Evolutionary conservation across 2,797 vertebrate genomes (phyloP).

Genomic region (Orestias chungarensis): DNA sequence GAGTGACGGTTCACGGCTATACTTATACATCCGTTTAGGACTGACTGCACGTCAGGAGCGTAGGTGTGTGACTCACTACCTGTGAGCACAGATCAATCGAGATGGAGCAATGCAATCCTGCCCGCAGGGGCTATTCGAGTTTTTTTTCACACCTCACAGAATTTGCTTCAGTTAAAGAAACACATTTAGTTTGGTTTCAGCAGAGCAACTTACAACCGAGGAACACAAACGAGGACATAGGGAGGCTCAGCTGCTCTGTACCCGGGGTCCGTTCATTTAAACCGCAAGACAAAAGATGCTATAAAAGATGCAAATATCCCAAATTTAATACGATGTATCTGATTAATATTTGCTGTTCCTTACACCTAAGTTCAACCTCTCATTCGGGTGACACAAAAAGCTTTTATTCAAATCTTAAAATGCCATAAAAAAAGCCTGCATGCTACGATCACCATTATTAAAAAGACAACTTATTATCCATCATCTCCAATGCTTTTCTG

Average conservation of each 20-base stretch:
- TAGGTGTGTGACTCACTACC: slow-evolving; percentile 36
- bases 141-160: slow-evolving; percentile 5
- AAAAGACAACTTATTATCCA: slow-evolving; percentile 61
- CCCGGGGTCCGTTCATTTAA: not conserved
- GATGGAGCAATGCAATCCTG: slow-evolving; percentile 23
- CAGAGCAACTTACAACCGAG: slow-evolving; percentile 74
- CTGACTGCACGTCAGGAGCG: slow-evolving; percentile 5
- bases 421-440: slow-evolving; percentile 26
- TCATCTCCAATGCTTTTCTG: slow-evolving; percentile 44
- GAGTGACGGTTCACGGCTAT: slow-evolving; percentile 12
- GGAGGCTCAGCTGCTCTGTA: slow-evolving; percentile 45
- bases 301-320: too few relatives aligned
- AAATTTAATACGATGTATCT: slow-evolving; percentile 12
- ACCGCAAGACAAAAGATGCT: too few relatives aligned
- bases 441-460: slow-evolving; percentile 43
- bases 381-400: slow-evolving; percentile 28
- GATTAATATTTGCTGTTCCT: slow-evolving; percentile 21
- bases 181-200: slow-evolving; percentile 29
- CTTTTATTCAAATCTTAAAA: slow-evolving; percentile 40
- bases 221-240: slow-evolving; percentile 65
- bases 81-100: slow-evolving; percentile 31
- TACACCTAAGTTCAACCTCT: slow-evolving; percentile 19
- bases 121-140: slow-evolving; percentile 1
- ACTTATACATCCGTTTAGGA: slow-evolving; percentile 5
- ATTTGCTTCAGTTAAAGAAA: not conserved